Percentiles rank a stretch among this genome's conserved stretches.
phyloP scores from a whole-genome alignment of 2,797 vertebrate genomes.

The Fundulus diaphanus region DNA sequence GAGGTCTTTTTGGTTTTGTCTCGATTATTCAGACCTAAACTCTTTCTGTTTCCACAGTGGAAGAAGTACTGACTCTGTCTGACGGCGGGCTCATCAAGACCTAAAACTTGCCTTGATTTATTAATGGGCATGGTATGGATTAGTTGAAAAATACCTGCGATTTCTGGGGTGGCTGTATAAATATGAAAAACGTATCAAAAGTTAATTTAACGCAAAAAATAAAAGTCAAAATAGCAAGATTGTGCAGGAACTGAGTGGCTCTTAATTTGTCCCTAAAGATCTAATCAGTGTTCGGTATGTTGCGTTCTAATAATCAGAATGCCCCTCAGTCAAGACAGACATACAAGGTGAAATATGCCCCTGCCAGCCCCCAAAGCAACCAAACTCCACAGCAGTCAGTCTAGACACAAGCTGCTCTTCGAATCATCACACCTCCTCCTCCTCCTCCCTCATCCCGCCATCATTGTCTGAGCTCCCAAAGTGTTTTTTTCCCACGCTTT shows the following conservation, averaged over 20 bases:
- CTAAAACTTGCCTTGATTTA: background rate
- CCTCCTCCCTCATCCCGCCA: conserved; percentile 31
- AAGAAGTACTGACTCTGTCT: too few species aligned
- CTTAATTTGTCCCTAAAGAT: conserved; percentile 22
- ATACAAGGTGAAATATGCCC: conserved; percentile 52
- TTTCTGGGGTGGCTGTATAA: background rate
- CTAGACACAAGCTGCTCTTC: conserved; percentile 72
- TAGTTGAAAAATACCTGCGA: background rate
- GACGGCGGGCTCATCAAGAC: too few species aligned
- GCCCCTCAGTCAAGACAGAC: conserved; percentile 32
- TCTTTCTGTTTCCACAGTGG: background rate
- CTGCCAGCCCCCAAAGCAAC: conserved; percentile 36
- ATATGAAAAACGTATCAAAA: background rate
- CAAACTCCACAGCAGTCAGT: conserved; percentile 63
- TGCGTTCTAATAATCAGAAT: conserved; percentile 17
- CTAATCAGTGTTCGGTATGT: conserved; percentile 25
- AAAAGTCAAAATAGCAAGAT: background rate
- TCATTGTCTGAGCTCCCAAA: conserved; percentile 73
- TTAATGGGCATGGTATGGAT: too few species aligned
- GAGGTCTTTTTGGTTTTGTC: background rate
- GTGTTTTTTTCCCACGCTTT: conserved; percentile 79
- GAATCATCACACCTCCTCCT: conserved; percentile 40
- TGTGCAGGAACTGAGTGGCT: background rate
- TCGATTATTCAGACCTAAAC: background rate
- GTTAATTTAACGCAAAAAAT: background rate